Evolutionary conservation across 2,113 vertebrate genomes (phyloP).

Genomic region (Lagenorhynchus albirostris): DNA sequence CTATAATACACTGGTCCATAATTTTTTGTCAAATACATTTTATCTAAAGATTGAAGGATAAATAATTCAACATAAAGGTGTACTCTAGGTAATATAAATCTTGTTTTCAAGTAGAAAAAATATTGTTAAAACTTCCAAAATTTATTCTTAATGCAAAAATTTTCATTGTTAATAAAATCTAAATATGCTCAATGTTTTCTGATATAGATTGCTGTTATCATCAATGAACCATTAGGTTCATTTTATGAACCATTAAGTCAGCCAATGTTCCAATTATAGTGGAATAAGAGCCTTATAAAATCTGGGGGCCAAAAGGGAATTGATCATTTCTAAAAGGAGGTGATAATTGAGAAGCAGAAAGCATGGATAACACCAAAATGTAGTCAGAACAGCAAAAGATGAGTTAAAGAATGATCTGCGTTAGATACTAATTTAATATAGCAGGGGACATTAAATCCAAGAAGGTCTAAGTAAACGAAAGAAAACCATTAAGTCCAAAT

Average conservation of each 20-base stretch:
- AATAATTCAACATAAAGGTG: neutral
- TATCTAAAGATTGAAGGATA: neutral
- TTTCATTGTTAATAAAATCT: neutral
- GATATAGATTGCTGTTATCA: neutral
- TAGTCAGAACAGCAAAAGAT: neutral
- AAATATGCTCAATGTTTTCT: neutral
- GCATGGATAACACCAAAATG: neutral
- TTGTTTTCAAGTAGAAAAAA: neutral
- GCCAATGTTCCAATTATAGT: neutral
- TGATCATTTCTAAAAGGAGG: conserved; percentile 2
- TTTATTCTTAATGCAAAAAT: neutral
- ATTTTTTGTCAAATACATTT: neutral
- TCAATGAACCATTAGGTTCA: neutral
- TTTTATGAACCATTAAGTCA: conserved; percentile 14
- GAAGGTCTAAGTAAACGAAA: neutral
- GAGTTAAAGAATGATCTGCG: neutral
- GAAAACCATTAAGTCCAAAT: neutral
- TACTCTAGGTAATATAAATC: neutral
- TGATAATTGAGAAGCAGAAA: neutral
- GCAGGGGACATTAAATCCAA: neutral
- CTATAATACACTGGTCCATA: neutral
- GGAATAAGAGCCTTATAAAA: neutral
- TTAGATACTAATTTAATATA: conserved; percentile 4
- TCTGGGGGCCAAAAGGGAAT: neutral
- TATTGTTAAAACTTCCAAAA: neutral